Evolutionary conservation across 2,888 invertebrate genomes (phyloP).

Genomic region (Zele albiditarsus): DNA sequence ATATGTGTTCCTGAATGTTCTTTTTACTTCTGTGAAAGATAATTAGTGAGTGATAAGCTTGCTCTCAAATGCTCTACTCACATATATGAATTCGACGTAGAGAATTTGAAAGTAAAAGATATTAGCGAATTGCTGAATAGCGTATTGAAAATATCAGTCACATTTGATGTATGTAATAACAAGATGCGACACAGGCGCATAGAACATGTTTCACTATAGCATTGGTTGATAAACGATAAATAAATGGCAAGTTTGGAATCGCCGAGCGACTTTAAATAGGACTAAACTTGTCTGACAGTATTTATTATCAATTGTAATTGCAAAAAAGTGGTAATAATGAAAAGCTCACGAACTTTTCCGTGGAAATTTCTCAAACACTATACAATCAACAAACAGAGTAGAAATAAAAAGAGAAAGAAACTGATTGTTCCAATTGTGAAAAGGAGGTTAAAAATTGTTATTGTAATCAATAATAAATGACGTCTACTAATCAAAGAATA

Average conservation of each 20-base stretch:
- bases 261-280: neutral
- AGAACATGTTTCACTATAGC: too few relatives aligned
- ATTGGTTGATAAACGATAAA: too few relatives aligned
- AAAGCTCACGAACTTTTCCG: too few relatives aligned
- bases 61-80: slow-evolving; percentile 2
- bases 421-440: slow-evolving; percentile 24
- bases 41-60: neutral
- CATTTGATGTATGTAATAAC: slow-evolving; percentile 11
- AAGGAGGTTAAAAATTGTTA: slow-evolving; percentile 27
- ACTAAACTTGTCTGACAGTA: neutral
- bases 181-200: neutral
- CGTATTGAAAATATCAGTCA: slow-evolving; percentile 39
- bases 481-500: slow-evolving; percentile 56
- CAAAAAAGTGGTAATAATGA: slow-evolving; percentile 13
- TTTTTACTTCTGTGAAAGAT: neutral
- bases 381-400: slow-evolving; percentile 31
- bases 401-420: slow-evolving; percentile 37
- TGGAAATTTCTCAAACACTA: too few relatives aligned
- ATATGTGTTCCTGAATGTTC: too few relatives aligned
- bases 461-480: slow-evolving; percentile 47
- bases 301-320: slow-evolving; percentile 1
- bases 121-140: slow-evolving; percentile 31
- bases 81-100: slow-evolving; percentile 36
- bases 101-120: slow-evolving; percentile 22
- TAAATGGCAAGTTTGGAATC: too few relatives aligned